Evolutionary conservation across 2,113 vertebrate genomes (phyloP), one percentile per base, ranked within the genome.

Genomic region (Perca fluviatilis): DNA sequence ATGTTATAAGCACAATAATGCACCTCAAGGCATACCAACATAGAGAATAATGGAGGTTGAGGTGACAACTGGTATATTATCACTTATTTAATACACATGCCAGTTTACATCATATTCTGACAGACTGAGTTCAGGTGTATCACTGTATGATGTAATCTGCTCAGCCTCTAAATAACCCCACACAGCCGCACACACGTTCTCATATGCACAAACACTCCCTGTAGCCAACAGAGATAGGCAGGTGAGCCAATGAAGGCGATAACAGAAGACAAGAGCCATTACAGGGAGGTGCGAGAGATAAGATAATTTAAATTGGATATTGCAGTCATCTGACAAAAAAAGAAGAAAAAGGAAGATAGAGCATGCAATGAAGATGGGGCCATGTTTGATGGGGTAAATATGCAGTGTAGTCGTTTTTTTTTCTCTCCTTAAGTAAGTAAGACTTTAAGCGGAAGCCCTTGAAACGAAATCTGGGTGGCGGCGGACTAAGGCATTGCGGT

Each of bases 221-320:
- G 81, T 47, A 67, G 18, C 64, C 56, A 49, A 4, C 16, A 6
- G 40, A 76, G 88, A 90, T 14, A 27, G 86, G 49, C 86, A 88
- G 89, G 86, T 89, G 74, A 70, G 77, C 64, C 84, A 86, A 77
- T 85, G 88, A 80, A 81, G 33, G 90, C 74, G 87, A 91, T 86
- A 86, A 88, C 84, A 66, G 79, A 65, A 90, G 88, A 90, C 82
- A 80, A 83, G 84, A 84, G 83, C 63, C 77, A 84, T 84, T 87
- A 90, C 70, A 85, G 79, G 33, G 64, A 88, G 83, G 68, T 66
- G 70, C 74, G 6, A 11, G 51, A 86, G 90, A 92, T 86, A 82
- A 91, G 87, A 74, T 90, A 79, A 93, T 90, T 92, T 84, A 92
- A 93, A 92, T 63, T 86, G 86, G 91, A 92, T 87, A 89, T 73